Percentiles rank a stretch among this genome's conserved stretches.
Conservation (phyloP, 2,888 invertebrate genomes). For the Amblyjoppa fuscipennis region DNA sequence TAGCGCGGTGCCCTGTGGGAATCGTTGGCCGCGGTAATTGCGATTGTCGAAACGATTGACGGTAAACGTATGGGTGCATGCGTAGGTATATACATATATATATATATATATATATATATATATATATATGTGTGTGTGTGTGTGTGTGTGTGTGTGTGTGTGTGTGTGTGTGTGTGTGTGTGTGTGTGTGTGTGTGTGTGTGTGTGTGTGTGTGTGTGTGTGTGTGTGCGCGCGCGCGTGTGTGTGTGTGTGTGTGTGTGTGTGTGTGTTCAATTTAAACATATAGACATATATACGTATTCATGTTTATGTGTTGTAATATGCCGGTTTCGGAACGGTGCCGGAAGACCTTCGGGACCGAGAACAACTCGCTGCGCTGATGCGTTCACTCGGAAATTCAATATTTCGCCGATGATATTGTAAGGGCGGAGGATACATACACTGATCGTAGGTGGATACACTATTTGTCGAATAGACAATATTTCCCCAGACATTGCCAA, state of each 20-base stretch:
- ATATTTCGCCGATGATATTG: conserved; percentile 50
- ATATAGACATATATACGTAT: background rate
- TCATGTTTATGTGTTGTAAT: background rate
- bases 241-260: no score
- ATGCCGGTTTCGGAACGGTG: conserved; percentile 1
- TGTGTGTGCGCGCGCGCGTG: no score
- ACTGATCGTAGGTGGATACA: background rate
- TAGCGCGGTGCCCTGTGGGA: conserved; percentile 81
- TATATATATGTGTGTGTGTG: background rate
- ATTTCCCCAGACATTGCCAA: conserved; percentile 36
- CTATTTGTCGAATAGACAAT: conserved; percentile 18
- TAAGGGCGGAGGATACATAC: background rate
- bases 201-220: background rate
- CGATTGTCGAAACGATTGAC: conserved; percentile 81
- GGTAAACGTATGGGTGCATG: conserved; percentile 44
- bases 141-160: background rate
- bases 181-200: no score
- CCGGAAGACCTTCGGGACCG: conserved; percentile 41
- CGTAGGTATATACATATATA: background rate
- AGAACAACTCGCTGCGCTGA: conserved; percentile 5
- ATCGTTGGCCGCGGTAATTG: conserved; percentile 83
- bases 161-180: no score
- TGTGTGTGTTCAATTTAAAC: background rate
- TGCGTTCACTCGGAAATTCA: conserved; percentile 54
- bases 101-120: background rate